Conservation (phyloP, 2,888 invertebrate species). For the Callyntrura sp. region DNA sequence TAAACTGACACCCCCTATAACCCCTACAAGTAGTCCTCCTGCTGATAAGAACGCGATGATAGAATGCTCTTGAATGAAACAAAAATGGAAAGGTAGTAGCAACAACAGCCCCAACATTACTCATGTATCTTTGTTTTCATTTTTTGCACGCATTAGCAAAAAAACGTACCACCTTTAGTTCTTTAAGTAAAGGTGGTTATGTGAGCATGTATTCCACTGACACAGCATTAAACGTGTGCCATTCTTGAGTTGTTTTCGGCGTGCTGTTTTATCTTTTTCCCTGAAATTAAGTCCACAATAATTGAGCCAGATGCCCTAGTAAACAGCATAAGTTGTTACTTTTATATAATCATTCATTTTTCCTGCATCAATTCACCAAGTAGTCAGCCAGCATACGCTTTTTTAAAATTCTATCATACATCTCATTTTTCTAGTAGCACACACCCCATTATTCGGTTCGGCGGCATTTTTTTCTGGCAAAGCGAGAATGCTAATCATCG, state of each 20-base stretch:
- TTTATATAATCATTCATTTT: conserved; percentile 2
- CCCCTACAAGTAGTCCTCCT: not conserved
- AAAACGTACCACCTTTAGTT: too few relatives aligned
- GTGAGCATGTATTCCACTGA: too few relatives aligned
- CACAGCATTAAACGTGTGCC: too few relatives aligned
- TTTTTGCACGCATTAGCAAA: not conserved
- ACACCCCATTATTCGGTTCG: not conserved
- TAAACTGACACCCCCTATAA: not conserved
- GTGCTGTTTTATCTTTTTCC: not conserved
- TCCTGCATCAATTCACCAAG: not conserved
- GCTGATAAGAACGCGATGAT: too few relatives aligned
- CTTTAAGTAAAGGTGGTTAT: too few relatives aligned
- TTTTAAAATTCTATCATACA: not conserved
- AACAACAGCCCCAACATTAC: too few relatives aligned
- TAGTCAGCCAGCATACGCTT: not conserved
- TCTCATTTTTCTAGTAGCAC: not conserved
- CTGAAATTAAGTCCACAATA: conserved; percentile 18
- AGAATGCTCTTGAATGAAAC: not conserved
- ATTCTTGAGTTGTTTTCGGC: not conserved
- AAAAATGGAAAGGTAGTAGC: too few relatives aligned
- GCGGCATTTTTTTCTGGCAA: not conserved
- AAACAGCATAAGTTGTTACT: not conserved
- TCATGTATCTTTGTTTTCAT: not conserved
- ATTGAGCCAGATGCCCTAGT: conserved; percentile 24
- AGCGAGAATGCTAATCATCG: conserved; percentile 4